Percentiles rank a stretch among this genome's conserved stretches.
Evolutionary conservation across 2,888 invertebrate genomes (phyloP).

Genomic region (Pegoplata infirma): DNA sequence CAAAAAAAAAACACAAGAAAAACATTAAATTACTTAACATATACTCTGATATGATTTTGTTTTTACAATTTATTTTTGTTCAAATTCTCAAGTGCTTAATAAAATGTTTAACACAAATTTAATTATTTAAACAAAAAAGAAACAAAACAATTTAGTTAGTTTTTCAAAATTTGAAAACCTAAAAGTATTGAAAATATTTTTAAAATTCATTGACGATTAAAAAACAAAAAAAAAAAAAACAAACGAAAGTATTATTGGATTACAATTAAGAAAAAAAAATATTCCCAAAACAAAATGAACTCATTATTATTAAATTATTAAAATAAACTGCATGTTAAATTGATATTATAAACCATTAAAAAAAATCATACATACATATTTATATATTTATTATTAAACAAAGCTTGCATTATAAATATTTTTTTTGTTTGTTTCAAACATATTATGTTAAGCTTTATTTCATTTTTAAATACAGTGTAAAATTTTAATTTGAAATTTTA

Average conservation of each 20-base stretch:
- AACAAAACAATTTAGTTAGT: constrained; percentile 23
- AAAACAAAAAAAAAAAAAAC: too few species aligned
- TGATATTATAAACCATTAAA: constrained; percentile 54
- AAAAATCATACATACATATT: too few species aligned
- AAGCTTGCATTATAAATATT: constrained; percentile 57
- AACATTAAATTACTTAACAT: background rate
- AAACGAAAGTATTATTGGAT: constrained; percentile 55
- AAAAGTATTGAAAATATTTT: constrained; percentile 43
- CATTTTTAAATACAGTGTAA: constrained; percentile 34
- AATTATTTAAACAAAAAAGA: too few species aligned
- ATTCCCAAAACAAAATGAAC: constrained; percentile 31
- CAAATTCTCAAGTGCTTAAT: constrained; percentile 47
- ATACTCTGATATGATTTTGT: background rate
- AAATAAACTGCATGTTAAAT: constrained; percentile 52
- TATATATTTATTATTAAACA: constrained; percentile 38
- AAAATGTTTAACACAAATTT: constrained; percentile 28
- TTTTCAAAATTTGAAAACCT: constrained; percentile 15
- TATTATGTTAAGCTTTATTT: constrained; percentile 54
- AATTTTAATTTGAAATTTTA: background rate
- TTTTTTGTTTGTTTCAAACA: constrained; percentile 54
- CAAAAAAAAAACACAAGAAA: constrained; percentile 6
- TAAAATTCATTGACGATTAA: constrained; percentile 2
- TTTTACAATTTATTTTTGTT: background rate
- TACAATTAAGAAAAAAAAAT: constrained; percentile 38
- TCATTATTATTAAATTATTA: constrained; percentile 9